Conservation (phyloP, 92 coral and sea anemone genomes). For the Zoanthus solanderi region DNA sequence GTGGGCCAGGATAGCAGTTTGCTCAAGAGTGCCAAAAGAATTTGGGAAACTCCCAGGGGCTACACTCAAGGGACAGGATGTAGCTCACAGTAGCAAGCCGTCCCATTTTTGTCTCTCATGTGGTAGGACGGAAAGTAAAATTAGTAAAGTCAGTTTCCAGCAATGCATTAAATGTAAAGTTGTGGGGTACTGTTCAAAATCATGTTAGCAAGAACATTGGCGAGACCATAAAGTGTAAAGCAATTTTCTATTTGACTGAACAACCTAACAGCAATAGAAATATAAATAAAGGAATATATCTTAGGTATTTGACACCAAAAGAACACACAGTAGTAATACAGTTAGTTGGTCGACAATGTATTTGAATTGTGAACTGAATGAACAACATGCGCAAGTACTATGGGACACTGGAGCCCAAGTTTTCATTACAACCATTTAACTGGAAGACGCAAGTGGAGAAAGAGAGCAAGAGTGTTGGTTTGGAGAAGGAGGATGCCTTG, state of each 20-base stretch:
- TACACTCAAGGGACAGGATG: conserved; percentile 22
- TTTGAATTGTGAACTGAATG: conserved; percentile 52
- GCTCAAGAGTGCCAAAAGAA: conserved; percentile 11
- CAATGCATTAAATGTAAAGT: conserved; percentile 67
- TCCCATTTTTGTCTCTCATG: conserved; percentile 14
- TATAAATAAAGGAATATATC: conserved; percentile 30
- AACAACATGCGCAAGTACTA: conserved; percentile 48
- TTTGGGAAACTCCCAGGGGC: conserved; percentile 8
- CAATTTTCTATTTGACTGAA: conserved; percentile 49
- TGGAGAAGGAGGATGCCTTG: no score
- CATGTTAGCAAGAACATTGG: conserved; percentile 65
- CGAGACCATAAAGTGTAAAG: conserved; percentile 41
- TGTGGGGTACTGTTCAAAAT: conserved; percentile 69
- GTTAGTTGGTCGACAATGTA: conserved; percentile 65
- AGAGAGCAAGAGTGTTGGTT: no score
- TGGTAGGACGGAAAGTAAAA: conserved; percentile 9
- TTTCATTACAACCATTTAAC: conserved; percentile 45
- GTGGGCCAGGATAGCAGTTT: conserved; percentile 58
- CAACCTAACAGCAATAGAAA: conserved; percentile 27
- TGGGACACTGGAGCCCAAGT: conserved; percentile 81
- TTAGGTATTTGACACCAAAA: conserved; percentile 65
- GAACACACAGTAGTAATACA: conserved; percentile 65
- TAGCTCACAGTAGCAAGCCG: background rate
- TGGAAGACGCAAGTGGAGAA: no score
- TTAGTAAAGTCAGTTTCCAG: background rate